Percentiles rank a stretch among this genome's conserved stretches.
Evolutionary conservation across 2,888 invertebrate species (phyloP).

Genomic region (Microplitis manilae): DNA sequence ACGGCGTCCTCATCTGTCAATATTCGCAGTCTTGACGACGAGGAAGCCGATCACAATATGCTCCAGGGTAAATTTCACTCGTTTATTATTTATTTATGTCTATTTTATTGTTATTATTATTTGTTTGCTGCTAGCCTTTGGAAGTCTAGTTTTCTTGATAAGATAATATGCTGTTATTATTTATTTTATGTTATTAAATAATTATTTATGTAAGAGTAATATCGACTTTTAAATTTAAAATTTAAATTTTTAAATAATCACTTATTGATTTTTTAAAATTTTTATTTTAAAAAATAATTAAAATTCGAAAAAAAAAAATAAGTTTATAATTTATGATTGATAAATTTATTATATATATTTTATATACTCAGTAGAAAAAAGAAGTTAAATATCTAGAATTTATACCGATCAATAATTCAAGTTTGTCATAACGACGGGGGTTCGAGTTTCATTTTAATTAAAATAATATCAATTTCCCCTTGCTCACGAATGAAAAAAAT

Average conservation of each 20-base stretch:
- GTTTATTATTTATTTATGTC: conserved; percentile 22
- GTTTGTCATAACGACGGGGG: too few relatives aligned
- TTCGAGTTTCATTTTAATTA: too few relatives aligned
- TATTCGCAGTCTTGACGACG: conserved; percentile 67
- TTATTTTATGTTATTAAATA: background rate
- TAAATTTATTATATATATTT: too few relatives aligned
- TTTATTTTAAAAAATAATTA: too few relatives aligned
- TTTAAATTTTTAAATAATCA: background rate
- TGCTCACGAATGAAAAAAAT: too few relatives aligned
- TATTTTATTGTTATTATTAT: conserved; percentile 17
- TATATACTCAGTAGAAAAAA: too few relatives aligned
- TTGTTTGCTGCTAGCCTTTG: background rate
- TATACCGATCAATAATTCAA: too few relatives aligned
- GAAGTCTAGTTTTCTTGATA: background rate
- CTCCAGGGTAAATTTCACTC: conserved; percentile 68
- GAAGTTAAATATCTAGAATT: too few relatives aligned
- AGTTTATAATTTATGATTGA: too few relatives aligned
- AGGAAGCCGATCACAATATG: conserved; percentile 70
- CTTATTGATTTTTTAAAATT: too few relatives aligned
- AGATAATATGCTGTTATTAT: background rate
- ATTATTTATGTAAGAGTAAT: background rate
- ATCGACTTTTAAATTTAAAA: background rate
- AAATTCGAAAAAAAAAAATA: too few relatives aligned
- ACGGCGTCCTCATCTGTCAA: conserved; percentile 64
- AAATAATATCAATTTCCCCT: too few relatives aligned